Evolutionary conservation across 2,797 vertebrate genomes (phyloP), one percentile per base, ranked within the genome.

Genomic region (Pipistrellus kuhlii): DNA sequence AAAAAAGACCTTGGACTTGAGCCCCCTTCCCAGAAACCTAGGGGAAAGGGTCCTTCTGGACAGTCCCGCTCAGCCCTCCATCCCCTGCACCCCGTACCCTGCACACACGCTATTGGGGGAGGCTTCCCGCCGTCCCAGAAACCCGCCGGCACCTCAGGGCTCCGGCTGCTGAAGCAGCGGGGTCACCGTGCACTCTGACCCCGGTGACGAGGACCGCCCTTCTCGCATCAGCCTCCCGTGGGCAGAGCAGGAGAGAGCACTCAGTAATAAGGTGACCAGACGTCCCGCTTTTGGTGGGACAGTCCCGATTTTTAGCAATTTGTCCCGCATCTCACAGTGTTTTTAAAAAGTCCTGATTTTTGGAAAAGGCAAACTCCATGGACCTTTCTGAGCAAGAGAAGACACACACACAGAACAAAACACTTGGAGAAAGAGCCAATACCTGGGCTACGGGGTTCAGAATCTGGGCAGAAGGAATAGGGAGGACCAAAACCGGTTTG

Each of bases 31-130:
- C 76, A 30, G 46, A 62, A 81, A 21, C 46, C 87, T 14, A 11
- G 46, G 48, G 18, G 15, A 46, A 23, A 30, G 8, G 10, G 5
- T 11, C 3, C 35, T 25, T 82, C 21, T 21, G 6, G 48, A 51
- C n/a, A 41, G 3, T 25, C 41, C 5, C 2, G 35, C 11, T 44
- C 18, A 5, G 2, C 23, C 11, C 17, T 23, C 27, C 0, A 15
- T 4, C 11, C 11, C 20, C 44, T 14, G 6, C 59, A 0, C 1
- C 1, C 18, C 68, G 27, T 13, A 25, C 38, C 17, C 81, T 73
- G 30, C 69, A 11, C 23, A 8, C 4, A 2, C 0, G 1, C 44
- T 12, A 2, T 8, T 12, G 6, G 62, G 68, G 77, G 23, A 18
- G 14, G 15, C 17, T 4, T 81, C 51, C 20, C 38, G 57, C 23